These are phyloP conservation scores for Acyrthosiphon pisum DNA, from an alignment of 1,140 invertebrate species.

Conservation along the genomic window DNA sequence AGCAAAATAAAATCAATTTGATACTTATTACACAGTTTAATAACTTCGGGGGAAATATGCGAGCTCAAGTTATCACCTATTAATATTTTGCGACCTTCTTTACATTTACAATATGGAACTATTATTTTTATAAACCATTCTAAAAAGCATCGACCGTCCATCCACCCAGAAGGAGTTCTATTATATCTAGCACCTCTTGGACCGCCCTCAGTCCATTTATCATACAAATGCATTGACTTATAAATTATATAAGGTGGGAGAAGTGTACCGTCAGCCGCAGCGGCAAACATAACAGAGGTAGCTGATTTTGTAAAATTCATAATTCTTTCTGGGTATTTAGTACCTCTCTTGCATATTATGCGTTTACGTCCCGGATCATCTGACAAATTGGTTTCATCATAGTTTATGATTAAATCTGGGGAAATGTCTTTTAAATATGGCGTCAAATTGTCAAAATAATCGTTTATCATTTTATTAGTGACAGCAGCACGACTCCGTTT, in stretches of 20 bases:
- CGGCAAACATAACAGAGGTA: slow-evolving; percentile 58
- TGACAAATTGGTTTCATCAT: slow-evolving; percentile 63
- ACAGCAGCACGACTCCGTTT: slow-evolving; percentile 58
- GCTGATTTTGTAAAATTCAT: slow-evolving; percentile 56
- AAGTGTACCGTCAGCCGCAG: slow-evolving; percentile 48
- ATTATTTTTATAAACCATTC: slow-evolving; percentile 62
- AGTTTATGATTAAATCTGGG: slow-evolving; percentile 63
- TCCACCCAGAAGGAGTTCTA: slow-evolving; percentile 62
- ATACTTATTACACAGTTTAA: slow-evolving; percentile 62
- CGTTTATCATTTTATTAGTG: slow-evolving; percentile 59
- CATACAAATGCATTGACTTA: slow-evolving; percentile 62
- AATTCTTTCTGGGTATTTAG: slow-evolving; percentile 57
- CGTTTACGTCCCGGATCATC: slow-evolving; percentile 13
- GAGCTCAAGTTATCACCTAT: slow-evolving; percentile 64
- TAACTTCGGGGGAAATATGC: slow-evolving; percentile 62
- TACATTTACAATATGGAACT: background rate
- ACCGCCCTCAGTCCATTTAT: slow-evolving; percentile 62
- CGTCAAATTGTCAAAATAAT: slow-evolving; percentile 62
- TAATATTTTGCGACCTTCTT: slow-evolving; percentile 59
- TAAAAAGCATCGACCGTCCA: slow-evolving; percentile 62
- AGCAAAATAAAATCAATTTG: slow-evolving; percentile 64
- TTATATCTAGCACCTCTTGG: slow-evolving; percentile 62
- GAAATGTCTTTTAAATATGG: slow-evolving; percentile 61
- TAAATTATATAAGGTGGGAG: slow-evolving; percentile 63
- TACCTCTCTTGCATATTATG: slow-evolving; percentile 45